phyloP scores from a whole-genome alignment of 2,888 invertebrate species.

The Lasioglossum villosulum region DNA sequence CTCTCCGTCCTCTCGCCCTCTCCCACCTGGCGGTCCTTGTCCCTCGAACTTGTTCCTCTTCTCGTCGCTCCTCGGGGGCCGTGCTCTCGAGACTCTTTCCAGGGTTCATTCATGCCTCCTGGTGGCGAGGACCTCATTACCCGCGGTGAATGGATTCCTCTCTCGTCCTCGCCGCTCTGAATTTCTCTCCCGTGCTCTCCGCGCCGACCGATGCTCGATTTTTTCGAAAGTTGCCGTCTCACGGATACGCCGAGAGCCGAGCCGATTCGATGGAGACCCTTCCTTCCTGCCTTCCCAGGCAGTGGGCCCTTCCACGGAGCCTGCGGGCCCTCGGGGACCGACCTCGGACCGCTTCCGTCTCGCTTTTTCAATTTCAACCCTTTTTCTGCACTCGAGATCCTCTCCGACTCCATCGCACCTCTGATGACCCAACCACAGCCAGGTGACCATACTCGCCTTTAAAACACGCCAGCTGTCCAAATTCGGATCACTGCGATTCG shows the following conservation, averaged over 20 bases:
- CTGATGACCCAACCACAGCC: background rate
- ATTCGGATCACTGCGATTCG: background rate
- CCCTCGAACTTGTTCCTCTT: background rate
- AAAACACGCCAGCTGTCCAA: background rate
- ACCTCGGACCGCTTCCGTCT: background rate
- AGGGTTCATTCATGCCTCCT: conserved; percentile 81
- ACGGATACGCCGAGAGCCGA: conserved; percentile 30
- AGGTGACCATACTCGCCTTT: background rate
- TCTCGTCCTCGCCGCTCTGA: conserved; percentile 43
- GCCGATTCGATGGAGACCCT: background rate
- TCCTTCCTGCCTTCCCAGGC: background rate
- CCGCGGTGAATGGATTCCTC: conserved; percentile 79
- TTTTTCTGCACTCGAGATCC: background rate
- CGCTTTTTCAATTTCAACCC: background rate
- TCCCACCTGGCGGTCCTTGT: conserved; percentile 1
- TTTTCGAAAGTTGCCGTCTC: conserved; percentile 43
- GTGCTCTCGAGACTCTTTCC: conserved; percentile 62
- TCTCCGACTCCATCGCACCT: background rate
- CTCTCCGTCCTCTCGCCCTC: conserved; percentile 22
- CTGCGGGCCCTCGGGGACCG: background rate
- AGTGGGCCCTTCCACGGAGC: background rate
- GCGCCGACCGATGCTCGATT: conserved; percentile 16
- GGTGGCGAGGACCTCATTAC: conserved; percentile 83
- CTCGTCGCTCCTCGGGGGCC: conserved; percentile 40
- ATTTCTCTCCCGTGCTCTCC: conserved; percentile 41